Base-by-base conservation (phyloP, 2,113 vertebrate species). In the Sebastes fasciatus region DNA sequence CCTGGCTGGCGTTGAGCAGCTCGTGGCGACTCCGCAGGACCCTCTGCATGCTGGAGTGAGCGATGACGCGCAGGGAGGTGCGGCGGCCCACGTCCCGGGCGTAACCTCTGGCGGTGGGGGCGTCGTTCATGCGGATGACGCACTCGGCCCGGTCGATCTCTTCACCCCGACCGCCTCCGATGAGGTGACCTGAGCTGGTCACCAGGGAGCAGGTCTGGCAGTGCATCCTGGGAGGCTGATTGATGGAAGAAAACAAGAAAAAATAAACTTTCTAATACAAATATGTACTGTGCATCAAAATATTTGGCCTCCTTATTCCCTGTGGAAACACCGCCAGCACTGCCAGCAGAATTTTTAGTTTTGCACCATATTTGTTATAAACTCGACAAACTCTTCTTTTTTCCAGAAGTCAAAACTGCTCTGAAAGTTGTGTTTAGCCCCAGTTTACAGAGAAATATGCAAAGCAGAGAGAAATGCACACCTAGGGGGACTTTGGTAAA, bases 91-190 rank as follows among this genome's bases (percentile, higher is more conserved):
- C 98, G 12, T 99, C 98, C 0, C 10, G 84, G 0, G 94, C 95
- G 0, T 96, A 99, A 5, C 96, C 96, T 0, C 95, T 94, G 66
- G 91, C 85, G 0, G 96, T 97, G 14, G 98, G 98, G 0, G 98
- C 98, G 0, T 99, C 98, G 3, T 99, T 99, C 98, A 99, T 99
- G 42, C 98, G 97, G 85, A 99, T 98, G 74, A 99, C 97, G 0
- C 98, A 99, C 86, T 99, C 97, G 0, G 96, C 96, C 83, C 83
- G 91, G 94, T 99, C 98, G 5, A 99, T 99, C 63, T 95, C 96
- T 26, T 93, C 54, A 0, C 98, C 98, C 19, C 95, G 96, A 0
- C 92, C 90, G 46, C 98, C 96, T 7, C 94, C 96, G 52, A 97
- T 95, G 19, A 99, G 96, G 78, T 99, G 98, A 21, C 98, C 98